Evolutionary conservation across 2,113 vertebrate genomes (phyloP).

Genomic region (Martes martes): DNA sequence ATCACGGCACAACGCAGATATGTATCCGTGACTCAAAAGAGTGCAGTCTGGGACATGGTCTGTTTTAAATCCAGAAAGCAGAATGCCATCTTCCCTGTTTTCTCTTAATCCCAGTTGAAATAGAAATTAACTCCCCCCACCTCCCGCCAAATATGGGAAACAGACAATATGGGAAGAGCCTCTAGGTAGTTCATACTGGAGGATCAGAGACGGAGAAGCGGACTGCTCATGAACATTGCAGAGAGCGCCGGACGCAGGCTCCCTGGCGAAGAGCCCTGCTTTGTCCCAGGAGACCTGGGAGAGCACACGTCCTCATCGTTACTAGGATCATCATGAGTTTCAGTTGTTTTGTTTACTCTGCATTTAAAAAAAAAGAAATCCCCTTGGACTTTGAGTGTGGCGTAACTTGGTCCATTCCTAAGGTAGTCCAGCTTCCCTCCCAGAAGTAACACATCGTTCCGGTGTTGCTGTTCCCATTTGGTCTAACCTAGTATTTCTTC

Average conservation of each 20-base stretch:
- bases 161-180: neutral
- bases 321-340: neutral
- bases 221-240: neutral
- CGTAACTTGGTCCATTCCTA: neutral
- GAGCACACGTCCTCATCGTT: neutral
- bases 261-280: neutral
- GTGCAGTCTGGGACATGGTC: neutral
- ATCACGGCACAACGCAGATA: conserved; percentile 83
- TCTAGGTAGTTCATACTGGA: neutral
- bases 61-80: conserved; percentile 23
- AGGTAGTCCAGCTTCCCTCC: neutral
- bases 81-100: neutral
- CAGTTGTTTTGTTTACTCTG: conserved; percentile 5
- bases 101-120: neutral
- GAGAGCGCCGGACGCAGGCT: neutral
- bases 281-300: neutral
- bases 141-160: neutral
- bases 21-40: conserved; percentile 47
- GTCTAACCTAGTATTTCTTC: conserved; percentile 13
- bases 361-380: neutral
- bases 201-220: neutral
- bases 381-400: neutral
- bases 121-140: neutral
- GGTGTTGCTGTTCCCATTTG: conserved; percentile 24
- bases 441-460: neutral